Evolutionary conservation across 2,888 invertebrate genomes (phyloP).

Genomic region (Heliconius aoede): DNA sequence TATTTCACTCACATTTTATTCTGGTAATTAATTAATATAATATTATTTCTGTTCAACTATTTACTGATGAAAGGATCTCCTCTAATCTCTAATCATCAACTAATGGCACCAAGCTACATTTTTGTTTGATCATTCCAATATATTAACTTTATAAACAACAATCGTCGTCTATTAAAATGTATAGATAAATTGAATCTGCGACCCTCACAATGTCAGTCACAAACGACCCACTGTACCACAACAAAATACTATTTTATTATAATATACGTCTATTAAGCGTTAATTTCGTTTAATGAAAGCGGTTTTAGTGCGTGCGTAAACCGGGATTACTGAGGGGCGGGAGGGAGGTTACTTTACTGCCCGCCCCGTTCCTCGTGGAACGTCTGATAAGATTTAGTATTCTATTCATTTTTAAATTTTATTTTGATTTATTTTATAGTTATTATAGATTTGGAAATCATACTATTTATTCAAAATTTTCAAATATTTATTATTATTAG

Average conservation of each 20-base stretch:
- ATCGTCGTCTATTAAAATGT: too few species aligned
- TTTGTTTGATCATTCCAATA: too few species aligned
- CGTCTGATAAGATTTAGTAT: constrained; percentile 44
- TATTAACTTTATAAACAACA: neutral
- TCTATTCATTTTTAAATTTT: constrained; percentile 19
- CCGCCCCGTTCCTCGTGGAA: constrained; percentile 64
- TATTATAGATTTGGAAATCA: too few species aligned
- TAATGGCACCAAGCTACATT: too few species aligned
- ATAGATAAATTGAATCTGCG: neutral
- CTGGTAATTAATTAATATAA: too few species aligned
- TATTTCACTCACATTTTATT: too few species aligned
- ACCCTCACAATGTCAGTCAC: neutral
- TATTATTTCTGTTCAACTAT: too few species aligned
- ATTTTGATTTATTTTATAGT: neutral
- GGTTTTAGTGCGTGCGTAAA: constrained; percentile 76
- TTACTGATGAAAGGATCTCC: too few species aligned
- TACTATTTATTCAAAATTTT: neutral
- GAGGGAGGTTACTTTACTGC: constrained; percentile 73
- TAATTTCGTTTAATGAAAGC: constrained; percentile 81
- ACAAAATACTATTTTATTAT: constrained; percentile 53
- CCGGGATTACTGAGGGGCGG: constrained; percentile 70
- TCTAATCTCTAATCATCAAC: too few species aligned
- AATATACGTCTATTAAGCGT: constrained; percentile 81
- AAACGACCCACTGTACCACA: neutral
- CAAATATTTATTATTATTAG: neutral